phyloP scores from a whole-genome alignment of 2,797 vertebrate species.

The Enteromius paludinosus region DNA sequence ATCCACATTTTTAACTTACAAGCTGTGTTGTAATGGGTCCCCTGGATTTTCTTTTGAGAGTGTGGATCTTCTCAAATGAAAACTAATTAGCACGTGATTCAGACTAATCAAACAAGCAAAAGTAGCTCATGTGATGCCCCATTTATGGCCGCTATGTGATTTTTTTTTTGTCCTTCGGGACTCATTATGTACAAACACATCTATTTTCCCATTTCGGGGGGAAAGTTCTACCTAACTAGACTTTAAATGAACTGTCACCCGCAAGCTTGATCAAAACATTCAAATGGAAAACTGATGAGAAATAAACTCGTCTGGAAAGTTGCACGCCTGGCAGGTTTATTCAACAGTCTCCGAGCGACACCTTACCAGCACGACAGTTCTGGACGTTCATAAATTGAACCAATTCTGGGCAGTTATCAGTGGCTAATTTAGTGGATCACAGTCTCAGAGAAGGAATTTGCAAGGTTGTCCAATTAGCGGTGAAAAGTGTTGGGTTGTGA shows the following conservation, averaged over 20 bases:
- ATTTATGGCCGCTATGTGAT: slow-evolving; percentile 21
- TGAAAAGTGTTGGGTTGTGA: slow-evolving; percentile 77
- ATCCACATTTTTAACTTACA: neutral
- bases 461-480: slow-evolving; percentile 82
- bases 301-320: slow-evolving; percentile 19
- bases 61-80: neutral
- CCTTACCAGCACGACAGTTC: slow-evolving; percentile 34
- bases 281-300: slow-evolving; percentile 33
- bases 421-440: slow-evolving; percentile 69
- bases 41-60: neutral
- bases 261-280: slow-evolving; percentile 38
- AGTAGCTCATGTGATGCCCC: slow-evolving; percentile 17
- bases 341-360: slow-evolving; percentile 23
- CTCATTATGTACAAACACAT: slow-evolving; percentile 21
- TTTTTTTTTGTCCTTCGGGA: slow-evolving; percentile 17
- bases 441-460: slow-evolving; percentile 68
- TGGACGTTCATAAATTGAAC: slow-evolving; percentile 64
- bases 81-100: neutral
- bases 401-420: slow-evolving; percentile 64
- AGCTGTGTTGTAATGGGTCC: neutral
- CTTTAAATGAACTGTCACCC: slow-evolving; percentile 33
- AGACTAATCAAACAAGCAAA: slow-evolving; percentile 24
- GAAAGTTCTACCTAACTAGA: slow-evolving; percentile 21
- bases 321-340: slow-evolving; percentile 28
- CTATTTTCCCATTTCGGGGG: slow-evolving; percentile 29